Evolutionary conservation across 2,888 invertebrate genomes (phyloP).

Genomic region (Patella caerulea): DNA sequence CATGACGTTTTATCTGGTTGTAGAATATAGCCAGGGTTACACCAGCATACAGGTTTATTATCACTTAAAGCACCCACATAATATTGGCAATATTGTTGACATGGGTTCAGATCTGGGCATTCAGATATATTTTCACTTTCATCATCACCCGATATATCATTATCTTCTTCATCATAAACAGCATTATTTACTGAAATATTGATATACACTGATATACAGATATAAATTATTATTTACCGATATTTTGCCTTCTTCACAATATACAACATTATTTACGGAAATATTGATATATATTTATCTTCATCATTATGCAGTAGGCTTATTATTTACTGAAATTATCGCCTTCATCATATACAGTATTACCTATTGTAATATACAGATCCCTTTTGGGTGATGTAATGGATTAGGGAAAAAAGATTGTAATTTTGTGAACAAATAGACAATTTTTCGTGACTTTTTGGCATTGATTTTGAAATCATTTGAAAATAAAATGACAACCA

Average conservation of each 20-base stretch:
- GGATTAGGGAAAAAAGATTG: too few species aligned
- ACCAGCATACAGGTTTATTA: neutral
- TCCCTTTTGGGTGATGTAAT: too few species aligned
- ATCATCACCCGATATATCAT: neutral
- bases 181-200: neutral
- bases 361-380: neutral
- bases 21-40: neutral
- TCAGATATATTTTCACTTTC: neutral
- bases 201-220: neutral
- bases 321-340: neutral
- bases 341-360: neutral
- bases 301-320: neutral
- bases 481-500: too few species aligned
- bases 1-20: neutral
- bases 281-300: neutral
- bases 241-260: neutral
- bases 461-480: too few species aligned
- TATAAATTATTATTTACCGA: too few species aligned
- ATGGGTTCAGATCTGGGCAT: neutral
- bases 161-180: constrained; percentile 2
- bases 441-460: too few species aligned
- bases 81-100: neutral
- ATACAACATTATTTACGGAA: neutral
- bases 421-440: too few species aligned
- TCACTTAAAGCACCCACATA: neutral